Base-by-base conservation (phyloP, 2,888 invertebrate genomes). In the Cantharis flavilabris region DNA sequence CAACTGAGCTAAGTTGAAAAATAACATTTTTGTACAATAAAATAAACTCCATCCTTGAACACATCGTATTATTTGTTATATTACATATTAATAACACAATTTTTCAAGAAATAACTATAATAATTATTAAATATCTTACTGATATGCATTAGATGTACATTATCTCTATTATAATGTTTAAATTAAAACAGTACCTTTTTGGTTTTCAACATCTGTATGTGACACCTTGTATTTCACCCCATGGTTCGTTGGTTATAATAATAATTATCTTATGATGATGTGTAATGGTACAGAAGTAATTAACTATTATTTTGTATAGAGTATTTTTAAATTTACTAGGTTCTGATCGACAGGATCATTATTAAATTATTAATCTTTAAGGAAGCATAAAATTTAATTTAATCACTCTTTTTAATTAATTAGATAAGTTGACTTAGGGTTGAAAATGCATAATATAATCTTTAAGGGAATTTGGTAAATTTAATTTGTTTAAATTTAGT, bases 401-500 rank as follows among this genome's bases (percentile, higher is more conserved):
- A 49, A 49, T 33, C 33, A n/a, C 33, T 33, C 33, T 33, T n/a
- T 33, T 5, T 1, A 26, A 26, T 9, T 26, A 49, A n/a, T n/a
- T 49, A n/a, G 49, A 0, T 49, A n/a, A 7, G n/a, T 67, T 69
- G 77, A 70, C 30, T 87, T 85, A 90, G 77, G 89, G 90, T 83
- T 93, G 92, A 86, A 93, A 93, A 86, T 92, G 92, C 82, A 93
- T 87, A 78, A 94, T 88, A 86, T 94, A 94, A 80, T 93, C 93
- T 86, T 93, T 93, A 30, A 94, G 88, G 65, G 91, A 90, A 80
- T 89, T 90, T 9, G 95, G 95, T 81, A 95, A 88, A 85, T 93
- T 93, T 81, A 95, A 88, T 85, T 92, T 91, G 84, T 90, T 92
- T 71, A 93, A 90, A 84, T 90, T 90, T 79, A 91, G 89, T n/a